Evolutionary conservation across 2,888 invertebrate genomes (phyloP), one percentile per base, ranked within the genome.

Genomic region (Cheilosia impressa): DNA sequence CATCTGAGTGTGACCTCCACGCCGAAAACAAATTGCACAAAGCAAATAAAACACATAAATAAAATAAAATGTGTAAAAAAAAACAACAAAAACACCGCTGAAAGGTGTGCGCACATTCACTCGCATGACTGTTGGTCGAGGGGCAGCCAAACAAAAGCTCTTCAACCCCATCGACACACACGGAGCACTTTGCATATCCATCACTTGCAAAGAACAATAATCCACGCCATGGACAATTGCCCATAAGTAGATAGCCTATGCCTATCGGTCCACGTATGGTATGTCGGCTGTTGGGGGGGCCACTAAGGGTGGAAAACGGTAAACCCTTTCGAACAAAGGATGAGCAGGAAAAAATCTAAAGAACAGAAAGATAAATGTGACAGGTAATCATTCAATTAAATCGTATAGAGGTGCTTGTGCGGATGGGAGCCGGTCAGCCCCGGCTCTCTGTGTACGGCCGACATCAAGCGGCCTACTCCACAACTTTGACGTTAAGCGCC

Each of bases 351-450:
- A 53, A 34, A 24, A 38, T 9, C 31, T 9, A 31, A 38, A 72
- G 57, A 60, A 57, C 55, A 62, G 62, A 68, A 68, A 72, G 65
- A 85, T 71, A 80, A 85, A 72, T 81, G 58, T 85, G 85, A 85
- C 85, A 85, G 85, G 85, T 81, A 81, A 85, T 85, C 85, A 85
- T 85, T 85, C 85, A 85, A 85, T 85, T 85, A 85, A 77, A 85
- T 85, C 55, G 76, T 47, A 7, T 31, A 47, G 60, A 77, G 77
- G 52, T 69, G 63, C 66, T 72, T 60, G 60, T 53, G 72, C 60
- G 34, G 19, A 57, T 72, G 60, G 81, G 63, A 85, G 66, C 85
- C 68, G 85, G 85, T 77, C 85, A 85, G 68, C 47, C 53, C 58
- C 31, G 9, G 31, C 31, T 31, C 31, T 52, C 13, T 10, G 31